Conservation (phyloP, 2,888 invertebrate genomes). For the Calliphora vomitoria region DNA sequence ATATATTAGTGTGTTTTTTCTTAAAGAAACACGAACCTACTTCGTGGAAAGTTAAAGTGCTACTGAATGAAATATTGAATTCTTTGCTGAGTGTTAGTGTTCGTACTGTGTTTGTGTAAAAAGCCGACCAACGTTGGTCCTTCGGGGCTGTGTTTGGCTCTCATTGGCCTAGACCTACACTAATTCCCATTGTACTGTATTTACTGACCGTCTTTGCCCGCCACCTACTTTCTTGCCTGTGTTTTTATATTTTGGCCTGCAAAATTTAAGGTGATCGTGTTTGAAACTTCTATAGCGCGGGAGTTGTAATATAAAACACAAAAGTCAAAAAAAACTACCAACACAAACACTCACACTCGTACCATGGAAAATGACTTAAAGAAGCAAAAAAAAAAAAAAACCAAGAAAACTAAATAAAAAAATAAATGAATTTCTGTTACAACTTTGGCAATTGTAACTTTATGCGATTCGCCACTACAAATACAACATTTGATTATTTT, state of each 20-base stretch:
- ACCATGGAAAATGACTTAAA: conserved; percentile 25
- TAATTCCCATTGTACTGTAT: background rate
- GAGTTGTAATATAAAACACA: conserved; percentile 49
- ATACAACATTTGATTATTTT: background rate
- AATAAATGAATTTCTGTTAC: conserved; percentile 55
- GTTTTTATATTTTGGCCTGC: background rate
- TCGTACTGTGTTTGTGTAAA: too few relatives aligned
- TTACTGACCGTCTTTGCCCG: background rate
- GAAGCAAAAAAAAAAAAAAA: background rate
- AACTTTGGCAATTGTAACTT: conserved; percentile 63
- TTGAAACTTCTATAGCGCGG: conserved; percentile 67
- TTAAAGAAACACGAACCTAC: too few relatives aligned
- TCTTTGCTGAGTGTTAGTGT: too few relatives aligned
- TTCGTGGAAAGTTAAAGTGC: too few relatives aligned
- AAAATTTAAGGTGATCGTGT: conserved; percentile 57
- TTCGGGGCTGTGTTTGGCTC: too few relatives aligned
- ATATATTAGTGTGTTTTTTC: too few relatives aligned
- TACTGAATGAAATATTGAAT: too few relatives aligned
- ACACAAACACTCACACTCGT: conserved; percentile 7
- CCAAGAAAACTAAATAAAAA: conserved; percentile 38
- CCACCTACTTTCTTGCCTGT: background rate
- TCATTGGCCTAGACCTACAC: too few relatives aligned
- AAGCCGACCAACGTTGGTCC: too few relatives aligned
- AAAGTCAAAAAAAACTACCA: background rate
- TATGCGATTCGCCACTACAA: conserved; percentile 36